These are phyloP conservation scores for Irena cyanogastra DNA, from an alignment of 2,113 vertebrate species.

Conservation along the genomic window DNA sequence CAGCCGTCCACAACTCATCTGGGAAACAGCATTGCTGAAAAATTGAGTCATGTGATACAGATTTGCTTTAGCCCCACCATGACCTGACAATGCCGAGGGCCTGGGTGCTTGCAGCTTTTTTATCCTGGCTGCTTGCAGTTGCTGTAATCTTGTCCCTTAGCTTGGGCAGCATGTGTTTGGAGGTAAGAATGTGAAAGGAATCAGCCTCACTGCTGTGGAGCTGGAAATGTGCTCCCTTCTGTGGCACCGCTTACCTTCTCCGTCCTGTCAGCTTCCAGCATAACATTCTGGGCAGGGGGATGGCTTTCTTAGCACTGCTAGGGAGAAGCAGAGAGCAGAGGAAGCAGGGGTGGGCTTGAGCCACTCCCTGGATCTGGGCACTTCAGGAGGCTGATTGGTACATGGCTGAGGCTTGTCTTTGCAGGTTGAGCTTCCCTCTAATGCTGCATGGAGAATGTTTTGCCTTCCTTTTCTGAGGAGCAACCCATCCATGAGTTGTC, in stretches of 20 bases:
- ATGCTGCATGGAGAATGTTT: fast-evolving
- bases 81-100: neutral
- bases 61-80: neutral
- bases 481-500: neutral
- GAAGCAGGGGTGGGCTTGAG: neutral
- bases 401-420: neutral
- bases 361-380: neutral
- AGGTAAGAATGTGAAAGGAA: neutral
- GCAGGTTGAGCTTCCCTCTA: neutral
- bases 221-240: neutral
- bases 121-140: neutral
- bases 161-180: neutral
- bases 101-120: neutral
- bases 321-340: neutral
- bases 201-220: neutral
- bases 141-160: neutral
- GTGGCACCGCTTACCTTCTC: neutral
- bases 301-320: neutral
- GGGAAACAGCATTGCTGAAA: neutral
- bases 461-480: neutral
- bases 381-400: neutral
- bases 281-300: neutral
- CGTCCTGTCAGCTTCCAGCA: neutral
- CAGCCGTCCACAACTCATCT: neutral
- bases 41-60: neutral